phyloP scores from a whole-genome alignment of 2,888 invertebrate species.

The Keiferia lycopersicella region DNA sequence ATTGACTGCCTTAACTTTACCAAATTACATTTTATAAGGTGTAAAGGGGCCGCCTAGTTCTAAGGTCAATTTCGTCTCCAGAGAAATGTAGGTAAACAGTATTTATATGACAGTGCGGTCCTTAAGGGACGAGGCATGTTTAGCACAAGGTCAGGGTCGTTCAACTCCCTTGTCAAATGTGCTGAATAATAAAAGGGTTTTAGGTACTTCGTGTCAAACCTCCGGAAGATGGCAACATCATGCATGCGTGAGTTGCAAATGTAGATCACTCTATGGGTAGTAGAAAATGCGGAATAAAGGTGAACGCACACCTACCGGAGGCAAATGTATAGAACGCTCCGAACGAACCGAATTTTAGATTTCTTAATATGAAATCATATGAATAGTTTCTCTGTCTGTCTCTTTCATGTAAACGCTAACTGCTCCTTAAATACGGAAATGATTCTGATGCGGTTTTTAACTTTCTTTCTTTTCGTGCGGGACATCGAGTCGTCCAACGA shows the following conservation, averaged over 20 bases:
- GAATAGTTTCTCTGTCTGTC: too few species aligned
- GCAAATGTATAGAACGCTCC: too few species aligned
- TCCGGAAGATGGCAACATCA: not conserved
- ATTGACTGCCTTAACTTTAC: not conserved
- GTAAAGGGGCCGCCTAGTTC: slow-evolving; percentile 9
- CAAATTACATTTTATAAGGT: not conserved
- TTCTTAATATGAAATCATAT: too few species aligned
- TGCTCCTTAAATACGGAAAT: too few species aligned
- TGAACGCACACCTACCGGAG: too few species aligned
- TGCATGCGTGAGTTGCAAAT: not conserved
- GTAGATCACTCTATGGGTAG: not conserved
- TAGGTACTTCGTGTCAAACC: slow-evolving; percentile 2
- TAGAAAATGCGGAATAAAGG: too few species aligned
- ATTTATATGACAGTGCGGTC: slow-evolving; percentile 47
- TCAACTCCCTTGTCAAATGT: slow-evolving; percentile 20
- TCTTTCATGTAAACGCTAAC: too few species aligned
- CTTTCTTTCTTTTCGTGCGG: too few species aligned
- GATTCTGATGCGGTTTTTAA: too few species aligned
- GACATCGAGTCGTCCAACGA: too few species aligned
- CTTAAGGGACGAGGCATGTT: slow-evolving; percentile 31
- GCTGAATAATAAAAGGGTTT: slow-evolving; percentile 16
- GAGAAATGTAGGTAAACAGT: slow-evolving; percentile 40
- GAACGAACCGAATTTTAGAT: too few species aligned
- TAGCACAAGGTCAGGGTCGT: slow-evolving; percentile 23
- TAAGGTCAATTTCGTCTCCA: slow-evolving; percentile 34